Evolutionary conservation across 2,888 invertebrate species (phyloP), one percentile per base, ranked within the genome.

Genomic region (Nephrotoma appendiculata): DNA sequence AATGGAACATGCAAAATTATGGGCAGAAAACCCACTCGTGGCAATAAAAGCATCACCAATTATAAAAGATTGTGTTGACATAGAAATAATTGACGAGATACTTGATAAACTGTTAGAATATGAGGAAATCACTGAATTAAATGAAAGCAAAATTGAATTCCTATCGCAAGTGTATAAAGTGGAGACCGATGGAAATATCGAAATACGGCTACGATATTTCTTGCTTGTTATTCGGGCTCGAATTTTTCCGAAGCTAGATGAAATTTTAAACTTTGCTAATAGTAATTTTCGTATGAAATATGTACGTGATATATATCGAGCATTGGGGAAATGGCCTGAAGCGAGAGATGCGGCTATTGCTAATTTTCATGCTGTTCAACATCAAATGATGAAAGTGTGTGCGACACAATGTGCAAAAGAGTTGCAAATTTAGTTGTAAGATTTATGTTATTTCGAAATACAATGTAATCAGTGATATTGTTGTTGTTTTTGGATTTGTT

Each of bases 271-370:
- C 19, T 98, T 98, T 92, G 94, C 97, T 9, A 96, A 96, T 88
- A 93, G 94, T 31, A 95, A 96, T 90, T 98, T 98, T 45, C 94
- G 98, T 87, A 96, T 98, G 96, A 98, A 98, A 91, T 98, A 95
- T 92, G 95, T 96, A 1, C 93, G 97, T 45, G 98, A 98, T 2
- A 93, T 98, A 86, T 98, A 97, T 91, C 94, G 96, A 88, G 97
- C 97, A 90, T 92, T 98, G 87, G 96, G 95, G 89, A 93, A 92
- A 0, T 98, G 98, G 98, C 94, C 95, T 87, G 94, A 93, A 41
- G 94, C 94, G 0, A 93, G 96, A 87, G 92, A 93, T 1, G 91
- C 90, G 88, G 95, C 97, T 0, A 93, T 97, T 85, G 93, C 94
- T 43, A 96, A 95, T 89, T 98, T 96, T 92, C 90, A 94, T 83